These are phyloP conservation scores for Presbytis comata DNA, from an alignment of 2,797 vertebrate species.

Conservation along the genomic window DNA sequence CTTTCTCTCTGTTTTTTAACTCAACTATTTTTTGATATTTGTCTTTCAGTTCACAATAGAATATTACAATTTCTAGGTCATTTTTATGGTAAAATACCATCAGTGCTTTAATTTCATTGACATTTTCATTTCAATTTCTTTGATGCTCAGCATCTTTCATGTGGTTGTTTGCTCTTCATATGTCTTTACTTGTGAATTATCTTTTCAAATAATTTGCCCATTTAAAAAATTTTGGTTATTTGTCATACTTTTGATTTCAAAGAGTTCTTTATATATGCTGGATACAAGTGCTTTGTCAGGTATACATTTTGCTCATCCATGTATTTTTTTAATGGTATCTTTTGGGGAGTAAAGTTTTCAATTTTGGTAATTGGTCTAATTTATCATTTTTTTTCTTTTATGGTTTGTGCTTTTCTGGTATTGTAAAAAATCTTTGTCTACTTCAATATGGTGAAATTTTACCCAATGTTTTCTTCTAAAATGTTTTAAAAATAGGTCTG, in stretches of 20 bases:
- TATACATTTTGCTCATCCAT: not conserved
- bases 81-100: not conserved
- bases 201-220: not conserved
- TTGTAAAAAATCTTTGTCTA: not conserved
- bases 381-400: not conserved
- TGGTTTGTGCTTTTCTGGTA: not conserved
- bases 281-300: not conserved
- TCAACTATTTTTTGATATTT: not conserved
- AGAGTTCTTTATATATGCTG: not conserved
- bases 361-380: not conserved
- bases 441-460: not conserved
- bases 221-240: not conserved
- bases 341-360: not conserved
- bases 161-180: not conserved
- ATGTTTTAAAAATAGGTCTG: not conserved
- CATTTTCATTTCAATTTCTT: not conserved
- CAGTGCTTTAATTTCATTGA: not conserved
- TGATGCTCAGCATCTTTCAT: not conserved
- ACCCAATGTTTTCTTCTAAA: not conserved
- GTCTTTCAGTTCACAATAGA: not conserved
- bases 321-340: not conserved
- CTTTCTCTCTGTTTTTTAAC: not conserved
- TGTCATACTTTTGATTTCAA: not conserved
- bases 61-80: not conserved
- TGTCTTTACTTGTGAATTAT: not conserved